A percentile compares a stretch with the other conserved stretches of the same genome.
These are phyloP conservation scores for Brachypalpus laphriformis DNA, from an alignment of 2,888 invertebrate genomes.

Conservation along the genomic window DNA sequence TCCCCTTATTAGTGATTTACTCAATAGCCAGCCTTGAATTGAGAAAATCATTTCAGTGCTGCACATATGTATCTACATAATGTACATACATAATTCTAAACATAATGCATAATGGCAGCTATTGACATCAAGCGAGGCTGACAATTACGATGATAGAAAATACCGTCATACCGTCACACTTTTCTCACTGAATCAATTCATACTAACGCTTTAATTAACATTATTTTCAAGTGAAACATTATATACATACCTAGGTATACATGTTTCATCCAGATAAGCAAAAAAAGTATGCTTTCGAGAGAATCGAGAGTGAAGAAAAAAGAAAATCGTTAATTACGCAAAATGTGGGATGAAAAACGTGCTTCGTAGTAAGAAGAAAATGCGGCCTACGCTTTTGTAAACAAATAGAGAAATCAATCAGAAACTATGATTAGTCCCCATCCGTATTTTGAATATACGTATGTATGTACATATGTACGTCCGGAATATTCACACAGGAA, in stretches of 20 bases:
- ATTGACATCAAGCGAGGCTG: neutral
- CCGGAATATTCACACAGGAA: too few relatives aligned
- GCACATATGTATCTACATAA: too few relatives aligned
- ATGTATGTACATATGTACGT: too few relatives aligned
- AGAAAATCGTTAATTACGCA: neutral
- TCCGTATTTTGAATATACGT: neutral
- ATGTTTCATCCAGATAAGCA: neutral
- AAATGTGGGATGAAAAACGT: neutral
- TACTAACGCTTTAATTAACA: slow-evolving; percentile 21
- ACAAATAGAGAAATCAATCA: slow-evolving; percentile 19
- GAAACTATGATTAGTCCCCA: neutral
- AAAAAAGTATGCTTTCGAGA: neutral
- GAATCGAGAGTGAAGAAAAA: neutral
- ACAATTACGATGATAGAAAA: slow-evolving; percentile 9
- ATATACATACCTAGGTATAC: neutral
- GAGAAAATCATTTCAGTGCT: too few relatives aligned
- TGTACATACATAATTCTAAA: too few relatives aligned
- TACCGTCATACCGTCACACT: slow-evolving; percentile 23
- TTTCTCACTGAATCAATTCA: slow-evolving; percentile 24
- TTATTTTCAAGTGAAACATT: slow-evolving; percentile 26
- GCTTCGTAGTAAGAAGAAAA: neutral
- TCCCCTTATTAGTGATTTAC: too few relatives aligned
- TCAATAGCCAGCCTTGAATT: too few relatives aligned
- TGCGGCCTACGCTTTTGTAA: neutral
- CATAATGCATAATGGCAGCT: neutral